Conservation (phyloP, 2,888 invertebrate species). For the Drosophila engyochracea region DNA sequence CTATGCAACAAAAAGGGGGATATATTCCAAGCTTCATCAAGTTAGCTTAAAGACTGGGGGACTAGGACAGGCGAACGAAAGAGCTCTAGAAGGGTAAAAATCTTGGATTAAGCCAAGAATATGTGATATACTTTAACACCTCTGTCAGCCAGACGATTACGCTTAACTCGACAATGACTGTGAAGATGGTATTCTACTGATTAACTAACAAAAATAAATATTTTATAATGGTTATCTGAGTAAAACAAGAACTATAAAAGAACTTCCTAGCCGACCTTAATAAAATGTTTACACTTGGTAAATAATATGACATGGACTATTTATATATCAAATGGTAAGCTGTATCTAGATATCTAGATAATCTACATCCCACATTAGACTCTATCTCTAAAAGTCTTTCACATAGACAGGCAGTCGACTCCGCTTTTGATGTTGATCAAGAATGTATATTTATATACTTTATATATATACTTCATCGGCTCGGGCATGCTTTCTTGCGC, state of each 20-base stretch:
- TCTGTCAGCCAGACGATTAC: accelerated
- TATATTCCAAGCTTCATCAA: too few relatives aligned
- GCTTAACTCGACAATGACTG: background rate
- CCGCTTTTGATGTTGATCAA: background rate
- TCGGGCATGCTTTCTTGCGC: background rate
- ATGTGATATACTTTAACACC: background rate
- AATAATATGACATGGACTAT: background rate
- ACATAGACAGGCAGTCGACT: background rate
- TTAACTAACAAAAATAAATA: background rate
- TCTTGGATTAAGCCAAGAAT: background rate
- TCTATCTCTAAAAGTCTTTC: background rate
- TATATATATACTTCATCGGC: background rate
- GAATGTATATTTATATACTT: background rate
- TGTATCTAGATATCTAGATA: background rate
- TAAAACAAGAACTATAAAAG: background rate
- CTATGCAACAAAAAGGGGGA: too few relatives aligned
- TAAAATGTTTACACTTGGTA: background rate
- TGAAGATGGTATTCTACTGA: background rate
- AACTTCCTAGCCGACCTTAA: background rate
- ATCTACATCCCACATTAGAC: background rate
- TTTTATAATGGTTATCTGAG: background rate
- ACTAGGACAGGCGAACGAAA: background rate
- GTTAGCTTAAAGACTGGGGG: too few relatives aligned
- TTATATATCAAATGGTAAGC: background rate
- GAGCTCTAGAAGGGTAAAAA: background rate